Base-by-base conservation (phyloP, 2,888 invertebrate species). In the Eucera pruinosa region DNA sequence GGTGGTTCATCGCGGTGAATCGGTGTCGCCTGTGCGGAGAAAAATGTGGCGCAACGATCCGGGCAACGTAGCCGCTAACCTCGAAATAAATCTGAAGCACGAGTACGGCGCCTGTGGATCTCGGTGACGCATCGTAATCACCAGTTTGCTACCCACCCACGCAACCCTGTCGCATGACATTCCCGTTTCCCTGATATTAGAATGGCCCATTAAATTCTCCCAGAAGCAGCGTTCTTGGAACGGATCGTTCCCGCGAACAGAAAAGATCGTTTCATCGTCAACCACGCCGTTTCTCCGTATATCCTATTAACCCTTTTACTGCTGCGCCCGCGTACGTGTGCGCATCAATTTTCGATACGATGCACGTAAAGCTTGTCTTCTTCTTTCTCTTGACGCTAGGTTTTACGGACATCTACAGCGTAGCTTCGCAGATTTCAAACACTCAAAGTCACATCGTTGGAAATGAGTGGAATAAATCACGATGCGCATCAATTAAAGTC, bases 121-220 rank as follows among this genome's bases (percentile, higher is more conserved):
- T 58, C 41, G 52, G 7, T 76, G 76, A 77, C 76, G 65, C 75
- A 48, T 77, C 67, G 67, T 69, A 69, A 76, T 76, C 61, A 13
- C 74, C 30, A 25, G 23, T 25, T 33, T n/a, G 58, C 23, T 62
- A 30, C 13, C 33, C 62, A n/a, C 68, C 77, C 77, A 77, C 77
- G 76, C 52, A 39, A 45, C 60, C 7, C 13, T 15, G 43, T 33
- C 55, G 54, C 60, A 23, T 20, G 57, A 23, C 64, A 27, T 58
- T 74, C 52, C 52, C 58, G 27, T 77, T 76, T 55, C 47, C 52
- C 11, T 13, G 50, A 62, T 43, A 75, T 75, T 47, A 33, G 39
- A 68, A 58, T 25, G 39, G 57, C 36, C 58, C 76, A 43, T 68
- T 75, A 65, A 65, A 70, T 61, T 25, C 69, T 78, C 60, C 18